Percentiles rank a stretch among this genome's conserved stretches.
These are phyloP conservation scores for Eurypyga helias DNA, from an alignment of 2,113 vertebrate genomes.

Conservation along the genomic window DNA sequence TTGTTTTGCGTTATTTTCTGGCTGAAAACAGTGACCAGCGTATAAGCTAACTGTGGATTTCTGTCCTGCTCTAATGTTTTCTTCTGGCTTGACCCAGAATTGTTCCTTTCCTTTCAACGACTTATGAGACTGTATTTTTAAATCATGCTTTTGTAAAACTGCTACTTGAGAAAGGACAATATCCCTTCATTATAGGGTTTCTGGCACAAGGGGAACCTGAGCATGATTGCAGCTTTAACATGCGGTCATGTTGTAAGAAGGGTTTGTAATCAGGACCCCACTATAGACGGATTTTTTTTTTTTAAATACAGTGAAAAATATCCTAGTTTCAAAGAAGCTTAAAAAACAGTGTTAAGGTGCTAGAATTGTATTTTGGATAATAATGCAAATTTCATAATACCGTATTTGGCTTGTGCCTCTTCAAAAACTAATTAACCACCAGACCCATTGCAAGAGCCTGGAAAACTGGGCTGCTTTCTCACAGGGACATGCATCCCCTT, in stretches of 20 bases:
- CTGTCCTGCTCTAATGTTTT: not conserved
- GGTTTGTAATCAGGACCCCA: not conserved
- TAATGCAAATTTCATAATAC: not conserved
- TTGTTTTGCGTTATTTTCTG: not conserved
- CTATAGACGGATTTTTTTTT: not conserved
- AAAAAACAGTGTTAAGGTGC: not conserved
- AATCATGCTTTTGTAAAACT: not conserved
- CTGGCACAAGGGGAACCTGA: not conserved
- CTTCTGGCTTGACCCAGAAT: not conserved
- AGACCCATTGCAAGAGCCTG: not conserved
- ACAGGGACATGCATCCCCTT: rapidly evolving
- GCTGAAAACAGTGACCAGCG: not conserved
- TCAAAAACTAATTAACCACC: not conserved
- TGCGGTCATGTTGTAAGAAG: not conserved
- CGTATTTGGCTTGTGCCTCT: not conserved
- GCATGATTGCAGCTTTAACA: not conserved
- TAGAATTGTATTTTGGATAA: not conserved
- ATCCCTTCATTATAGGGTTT: not conserved
- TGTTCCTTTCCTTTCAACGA: not conserved
- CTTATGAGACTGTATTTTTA: not conserved
- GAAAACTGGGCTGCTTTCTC: not conserved
- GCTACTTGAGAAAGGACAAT: not conserved
- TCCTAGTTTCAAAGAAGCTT: not conserved
- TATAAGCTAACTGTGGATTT: not conserved
- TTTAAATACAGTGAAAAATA: not conserved